These are phyloP conservation scores for Bombus breviceps DNA, from an alignment of 1,140 invertebrate species.

Conservation along the genomic window DNA sequence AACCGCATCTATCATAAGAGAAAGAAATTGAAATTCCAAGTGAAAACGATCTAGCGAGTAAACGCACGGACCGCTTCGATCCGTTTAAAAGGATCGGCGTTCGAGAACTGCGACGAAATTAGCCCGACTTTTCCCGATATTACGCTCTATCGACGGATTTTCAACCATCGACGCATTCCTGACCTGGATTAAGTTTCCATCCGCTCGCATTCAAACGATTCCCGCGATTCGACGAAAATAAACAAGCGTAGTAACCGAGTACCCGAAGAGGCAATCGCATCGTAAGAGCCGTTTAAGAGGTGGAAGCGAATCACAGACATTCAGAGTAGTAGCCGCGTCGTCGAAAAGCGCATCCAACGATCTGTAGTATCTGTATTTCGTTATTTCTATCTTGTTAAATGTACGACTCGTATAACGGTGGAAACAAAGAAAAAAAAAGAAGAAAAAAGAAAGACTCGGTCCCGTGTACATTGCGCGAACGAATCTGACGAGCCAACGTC, in stretches of 20 bases:
- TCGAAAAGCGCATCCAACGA: neutral
- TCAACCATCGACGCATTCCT: neutral
- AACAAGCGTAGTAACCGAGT: neutral
- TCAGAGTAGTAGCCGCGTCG: neutral
- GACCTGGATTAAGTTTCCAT: neutral
- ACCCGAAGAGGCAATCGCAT: neutral
- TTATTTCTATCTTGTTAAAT: neutral
- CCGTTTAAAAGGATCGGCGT: neutral
- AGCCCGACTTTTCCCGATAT: neutral
- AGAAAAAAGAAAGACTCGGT: neutral
- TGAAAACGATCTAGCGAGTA: neutral
- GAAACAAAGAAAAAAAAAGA: neutral
- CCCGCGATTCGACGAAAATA: conserved; percentile 1
- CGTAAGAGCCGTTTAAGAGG: neutral
- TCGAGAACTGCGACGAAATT: neutral
- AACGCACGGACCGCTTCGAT: neutral
- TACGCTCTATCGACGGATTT: neutral
- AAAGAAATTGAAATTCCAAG: neutral
- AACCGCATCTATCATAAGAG: neutral
- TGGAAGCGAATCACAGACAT: neutral
- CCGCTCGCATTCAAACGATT: neutral
- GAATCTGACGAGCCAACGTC: neutral
- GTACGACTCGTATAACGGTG: no score
- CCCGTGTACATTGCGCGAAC: neutral
- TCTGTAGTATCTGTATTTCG: neutral